A percentile compares a stretch with the other conserved stretches of the same genome.
These are phyloP conservation scores for Drosophila pallidifrons DNA, from an alignment of 1,140 invertebrate species.

Conservation along the genomic window DNA sequence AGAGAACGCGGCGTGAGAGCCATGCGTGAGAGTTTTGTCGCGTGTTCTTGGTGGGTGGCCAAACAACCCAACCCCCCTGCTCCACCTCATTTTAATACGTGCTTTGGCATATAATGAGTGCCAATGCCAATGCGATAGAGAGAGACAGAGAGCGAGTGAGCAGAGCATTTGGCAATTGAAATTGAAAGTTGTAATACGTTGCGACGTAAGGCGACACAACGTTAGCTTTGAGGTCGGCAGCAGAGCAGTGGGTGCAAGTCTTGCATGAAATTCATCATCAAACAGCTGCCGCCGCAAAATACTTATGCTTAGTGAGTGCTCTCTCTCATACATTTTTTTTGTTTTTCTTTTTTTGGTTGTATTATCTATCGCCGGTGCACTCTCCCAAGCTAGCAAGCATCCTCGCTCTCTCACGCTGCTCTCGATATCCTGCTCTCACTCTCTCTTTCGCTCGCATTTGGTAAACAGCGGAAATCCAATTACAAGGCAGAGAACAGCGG, in stretches of 20 bases:
- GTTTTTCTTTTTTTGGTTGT: not conserved
- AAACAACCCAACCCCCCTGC: no score
- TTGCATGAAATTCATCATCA: slow-evolving; percentile 71
- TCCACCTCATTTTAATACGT: slow-evolving; percentile 29
- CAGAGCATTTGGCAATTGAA: slow-evolving; percentile 73
- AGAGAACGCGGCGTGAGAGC: slow-evolving; percentile 13
- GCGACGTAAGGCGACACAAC: slow-evolving; percentile 14
- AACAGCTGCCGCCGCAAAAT: slow-evolving; percentile 57
- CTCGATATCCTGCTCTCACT: not conserved
- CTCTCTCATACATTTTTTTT: not conserved
- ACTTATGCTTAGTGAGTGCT: not conserved
- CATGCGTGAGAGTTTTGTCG: slow-evolving; percentile 48
- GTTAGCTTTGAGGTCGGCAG: slow-evolving; percentile 12
- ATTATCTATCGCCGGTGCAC: slow-evolving; percentile 9
- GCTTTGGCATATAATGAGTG: slow-evolving; percentile 46
- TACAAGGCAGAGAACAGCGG: slow-evolving; percentile 57
- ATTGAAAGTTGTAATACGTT: slow-evolving; percentile 74
- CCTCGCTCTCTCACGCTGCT: slow-evolving; percentile 1
- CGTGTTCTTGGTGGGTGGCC: slow-evolving; percentile 37
- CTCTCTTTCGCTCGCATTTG: slow-evolving; percentile 18
- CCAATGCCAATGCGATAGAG: slow-evolving; percentile 16
- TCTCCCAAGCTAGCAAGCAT: not conserved
- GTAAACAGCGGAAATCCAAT: slow-evolving; percentile 79
- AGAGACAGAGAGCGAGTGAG: no score
- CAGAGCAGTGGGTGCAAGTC: slow-evolving; percentile 11